Base-by-base conservation (phyloP, 1,140 invertebrate species). In the Parasteatoda tepidariorum region DNA sequence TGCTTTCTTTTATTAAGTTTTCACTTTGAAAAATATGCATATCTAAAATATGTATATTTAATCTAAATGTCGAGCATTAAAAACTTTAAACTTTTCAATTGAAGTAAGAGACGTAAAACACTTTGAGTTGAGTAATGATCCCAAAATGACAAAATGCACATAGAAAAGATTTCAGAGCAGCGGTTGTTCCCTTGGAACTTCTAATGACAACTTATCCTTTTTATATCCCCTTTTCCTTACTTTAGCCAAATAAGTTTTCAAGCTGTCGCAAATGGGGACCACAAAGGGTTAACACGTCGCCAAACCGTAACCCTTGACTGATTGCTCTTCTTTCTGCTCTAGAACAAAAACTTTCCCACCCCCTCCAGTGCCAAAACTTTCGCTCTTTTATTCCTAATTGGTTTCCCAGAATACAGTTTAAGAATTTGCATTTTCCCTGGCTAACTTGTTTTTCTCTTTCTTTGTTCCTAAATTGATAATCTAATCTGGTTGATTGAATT, bases 401-500 rank as follows among this genome's bases (percentile, higher is more conserved):
- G 70, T 48, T 73, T 73, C 31, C 70, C 28, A 38, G 30, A 41
- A 70, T 38, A 70, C 38, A 30, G 24, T 13, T 41, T 48, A 18
- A 26, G 41, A 71, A 71, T 71, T 71, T 71, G n/a, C 68, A 71
- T 71, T 48, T 41, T 71, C 38, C 22, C 6, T n/a, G 68, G 22
- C 5, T 71, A 71, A 55, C 22, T 54, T 55, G 22, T 55, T 59
- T 55, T n/a, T n/a, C 64, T 67, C 22, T 34, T 11, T 30, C 11
- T 18, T 26, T 64, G 34, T 59, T 41, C 31, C 48, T 41, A 71
- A 71, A 71, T 71, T 71, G 68, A 71, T 71, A 71, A 71, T 71
- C 68, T 71, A 71, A 71, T 71, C 68, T 71, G 68, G 38, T 54
- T 71, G 68, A 71, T 71, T 71, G 68, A 71, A 71, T 28, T 71